Conservation (phyloP, 2,888 invertebrate genomes). For the Lysandra bellargus region DNA sequence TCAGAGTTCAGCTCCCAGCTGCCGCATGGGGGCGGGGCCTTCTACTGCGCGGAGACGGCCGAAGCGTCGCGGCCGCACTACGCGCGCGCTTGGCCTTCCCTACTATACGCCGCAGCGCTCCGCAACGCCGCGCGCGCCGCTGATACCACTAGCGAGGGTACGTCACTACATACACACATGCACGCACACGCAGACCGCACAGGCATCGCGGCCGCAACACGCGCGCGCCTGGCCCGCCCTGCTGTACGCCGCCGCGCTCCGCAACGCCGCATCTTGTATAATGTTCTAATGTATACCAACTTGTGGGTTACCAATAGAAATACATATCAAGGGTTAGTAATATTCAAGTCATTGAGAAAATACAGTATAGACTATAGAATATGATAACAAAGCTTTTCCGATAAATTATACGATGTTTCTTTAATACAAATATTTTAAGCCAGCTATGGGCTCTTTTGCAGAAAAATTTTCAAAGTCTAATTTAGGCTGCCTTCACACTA, state of each 20-base stretch:
- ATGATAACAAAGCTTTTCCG: neutral
- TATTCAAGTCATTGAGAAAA: neutral
- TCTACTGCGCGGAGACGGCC: slow-evolving; percentile 97
- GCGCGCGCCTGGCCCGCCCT: too few species aligned
- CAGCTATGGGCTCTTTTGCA: too few species aligned
- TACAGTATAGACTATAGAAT: neutral
- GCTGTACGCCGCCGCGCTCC: too few species aligned
- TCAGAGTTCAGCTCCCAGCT: slow-evolving; percentile 95
- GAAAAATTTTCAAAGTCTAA: too few species aligned
- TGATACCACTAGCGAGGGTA: neutral
- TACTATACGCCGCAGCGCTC: slow-evolving; percentile 94
- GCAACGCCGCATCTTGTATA: too few species aligned
- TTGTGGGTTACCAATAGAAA: neutral
- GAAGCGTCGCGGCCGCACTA: slow-evolving; percentile 96
- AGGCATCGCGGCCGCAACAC: neutral
- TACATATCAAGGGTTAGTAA: neutral
- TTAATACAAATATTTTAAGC: too few species aligned
- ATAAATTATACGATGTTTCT: neutral
- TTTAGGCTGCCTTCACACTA: too few species aligned
- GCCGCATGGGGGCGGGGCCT: slow-evolving; percentile 97
- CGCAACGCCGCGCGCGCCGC: slow-evolving; percentile 64
- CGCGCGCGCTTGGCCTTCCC: slow-evolving; percentile 95
- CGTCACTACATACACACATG: neutral
- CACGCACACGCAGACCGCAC: too few species aligned
- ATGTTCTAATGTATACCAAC: too few species aligned